Evolutionary conservation across 2,888 invertebrate species (phyloP).

Genomic region (Drosophila eohydei): DNA sequence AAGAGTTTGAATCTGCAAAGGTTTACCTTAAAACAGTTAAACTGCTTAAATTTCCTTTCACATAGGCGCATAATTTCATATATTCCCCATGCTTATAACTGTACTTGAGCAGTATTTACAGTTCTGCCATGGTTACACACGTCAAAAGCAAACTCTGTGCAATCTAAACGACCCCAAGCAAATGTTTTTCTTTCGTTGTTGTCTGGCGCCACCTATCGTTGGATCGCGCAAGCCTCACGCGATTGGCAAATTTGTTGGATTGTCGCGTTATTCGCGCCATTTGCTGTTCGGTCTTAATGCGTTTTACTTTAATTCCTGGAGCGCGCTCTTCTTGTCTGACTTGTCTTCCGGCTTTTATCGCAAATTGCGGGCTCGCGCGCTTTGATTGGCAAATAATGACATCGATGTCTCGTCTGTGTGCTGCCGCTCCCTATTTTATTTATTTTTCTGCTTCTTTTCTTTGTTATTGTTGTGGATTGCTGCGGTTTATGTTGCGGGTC

Average conservation of each 20-base stretch:
- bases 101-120: too few relatives aligned
- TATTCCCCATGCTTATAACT: not conserved
- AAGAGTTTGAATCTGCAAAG: not conserved
- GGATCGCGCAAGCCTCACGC: constrained; percentile 33
- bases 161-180: not conserved
- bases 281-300: constrained; percentile 35
- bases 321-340: constrained; percentile 13
- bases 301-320: constrained; percentile 24
- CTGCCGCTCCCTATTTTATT: constrained; percentile 35
- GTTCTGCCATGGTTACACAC: not conserved
- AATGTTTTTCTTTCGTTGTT: not conserved
- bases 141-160: constrained; percentile 2
- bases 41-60: not conserved
- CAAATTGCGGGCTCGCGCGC: constrained; percentile 36
- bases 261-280: constrained; percentile 25
- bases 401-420: constrained; percentile 39
- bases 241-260: constrained; percentile 49
- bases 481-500: constrained; percentile 53
- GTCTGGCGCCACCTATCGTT: constrained; percentile 31
- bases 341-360: constrained; percentile 57
- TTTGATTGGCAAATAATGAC: constrained; percentile 71
- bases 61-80: too few relatives aligned
- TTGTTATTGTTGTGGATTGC: constrained; percentile 46
- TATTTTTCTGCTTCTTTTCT: constrained; percentile 14
- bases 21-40: not conserved